These are phyloP conservation scores for Crax fasciolata DNA, from an alignment of 2,797 vertebrate species.

Conservation along the genomic window DNA sequence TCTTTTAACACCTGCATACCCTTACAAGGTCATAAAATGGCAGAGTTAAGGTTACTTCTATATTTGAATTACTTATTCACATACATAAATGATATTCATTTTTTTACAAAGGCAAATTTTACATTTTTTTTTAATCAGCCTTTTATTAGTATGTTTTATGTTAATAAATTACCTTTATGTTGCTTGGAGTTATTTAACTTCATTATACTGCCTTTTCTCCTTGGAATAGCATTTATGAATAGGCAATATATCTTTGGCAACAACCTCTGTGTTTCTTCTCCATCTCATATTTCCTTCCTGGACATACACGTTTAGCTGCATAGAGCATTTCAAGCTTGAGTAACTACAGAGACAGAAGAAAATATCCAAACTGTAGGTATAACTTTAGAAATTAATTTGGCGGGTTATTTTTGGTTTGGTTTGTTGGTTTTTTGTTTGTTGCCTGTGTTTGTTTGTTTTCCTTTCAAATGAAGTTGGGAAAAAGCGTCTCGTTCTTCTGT, in stretches of 20 bases:
- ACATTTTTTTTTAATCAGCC: fast-evolving
- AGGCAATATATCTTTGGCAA: background rate
- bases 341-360: background rate
- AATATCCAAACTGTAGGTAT: background rate
- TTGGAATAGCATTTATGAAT: background rate
- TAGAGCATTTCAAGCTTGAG: background rate
- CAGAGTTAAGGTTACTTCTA: background rate
- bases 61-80: background rate
- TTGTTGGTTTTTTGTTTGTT: background rate
- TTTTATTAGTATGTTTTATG: background rate
- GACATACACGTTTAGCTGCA: background rate
- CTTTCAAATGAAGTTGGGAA: background rate
- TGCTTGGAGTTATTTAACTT: background rate
- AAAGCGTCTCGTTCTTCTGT: background rate
- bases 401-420: background rate
- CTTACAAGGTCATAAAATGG: background rate
- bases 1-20: background rate
- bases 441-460: background rate
- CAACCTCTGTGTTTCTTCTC: background rate
- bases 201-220: background rate
- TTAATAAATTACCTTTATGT: background rate
- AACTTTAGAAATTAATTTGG: background rate
- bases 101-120: background rate
- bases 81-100: background rate
- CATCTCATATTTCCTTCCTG: background rate